Evolutionary conservation across 1,140 invertebrate genomes (phyloP).

Genomic region (Cyrtorhinus lividipennis): DNA sequence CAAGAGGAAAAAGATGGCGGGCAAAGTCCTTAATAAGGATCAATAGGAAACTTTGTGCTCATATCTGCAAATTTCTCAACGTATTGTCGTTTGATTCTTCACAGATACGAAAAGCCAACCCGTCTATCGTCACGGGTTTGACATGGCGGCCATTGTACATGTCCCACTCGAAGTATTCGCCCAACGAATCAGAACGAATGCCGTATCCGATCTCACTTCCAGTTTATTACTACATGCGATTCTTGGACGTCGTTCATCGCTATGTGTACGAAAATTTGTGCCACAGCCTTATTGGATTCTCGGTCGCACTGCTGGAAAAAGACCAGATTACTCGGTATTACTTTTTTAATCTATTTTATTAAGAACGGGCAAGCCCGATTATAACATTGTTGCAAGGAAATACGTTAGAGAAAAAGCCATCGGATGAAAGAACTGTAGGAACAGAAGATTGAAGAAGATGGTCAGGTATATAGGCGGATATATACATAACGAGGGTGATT

Average conservation of each 20-base stretch:
- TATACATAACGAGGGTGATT: no score
- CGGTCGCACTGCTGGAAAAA: conserved; percentile 50
- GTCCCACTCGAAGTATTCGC: conserved; percentile 29
- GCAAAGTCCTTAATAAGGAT: no score
- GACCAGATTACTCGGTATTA: conserved; percentile 45
- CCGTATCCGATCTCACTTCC: conserved; percentile 1
- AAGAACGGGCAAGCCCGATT: no score
- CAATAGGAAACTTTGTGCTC: no score
- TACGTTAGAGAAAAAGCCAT: no score
- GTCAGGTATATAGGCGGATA: no score
- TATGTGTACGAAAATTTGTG: conserved; percentile 37
- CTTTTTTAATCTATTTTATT: neutral
- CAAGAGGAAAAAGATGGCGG: no score
- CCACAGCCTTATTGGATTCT: conserved; percentile 41
- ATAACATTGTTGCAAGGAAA: no score
- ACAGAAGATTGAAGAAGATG: no score
- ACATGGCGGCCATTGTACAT: conserved; percentile 45
- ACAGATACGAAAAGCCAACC: conserved; percentile 46
- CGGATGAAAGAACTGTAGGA: no score
- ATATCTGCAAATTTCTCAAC: no score
- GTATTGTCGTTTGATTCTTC: conserved; percentile 2
- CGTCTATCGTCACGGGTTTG: conserved; percentile 44
- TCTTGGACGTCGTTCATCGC: conserved; percentile 38
- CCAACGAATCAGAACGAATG: conserved; percentile 30
- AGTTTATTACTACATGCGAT: conserved; percentile 16